Evolutionary conservation across 2,113 vertebrate genomes (phyloP).

Genomic region (Synodontis membranacea): DNA sequence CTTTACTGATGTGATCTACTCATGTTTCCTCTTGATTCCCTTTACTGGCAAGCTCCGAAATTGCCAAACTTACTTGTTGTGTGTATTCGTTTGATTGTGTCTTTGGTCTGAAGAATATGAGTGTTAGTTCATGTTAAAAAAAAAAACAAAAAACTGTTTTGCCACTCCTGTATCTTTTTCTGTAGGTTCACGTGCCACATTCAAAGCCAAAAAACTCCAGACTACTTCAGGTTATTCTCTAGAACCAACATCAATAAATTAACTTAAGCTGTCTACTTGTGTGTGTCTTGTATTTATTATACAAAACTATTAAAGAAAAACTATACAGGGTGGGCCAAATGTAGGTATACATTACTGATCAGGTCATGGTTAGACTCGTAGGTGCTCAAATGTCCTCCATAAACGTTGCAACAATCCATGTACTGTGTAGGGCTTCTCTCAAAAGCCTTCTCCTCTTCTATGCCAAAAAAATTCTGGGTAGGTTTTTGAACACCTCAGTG

Average conservation of each 20-base stretch:
- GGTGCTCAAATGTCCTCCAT: no score
- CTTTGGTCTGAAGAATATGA: slow-evolving; percentile 65
- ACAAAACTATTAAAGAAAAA: background rate
- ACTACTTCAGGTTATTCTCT: slow-evolving; percentile 67
- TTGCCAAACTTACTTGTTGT: slow-evolving; percentile 56
- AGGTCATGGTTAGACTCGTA: no score
- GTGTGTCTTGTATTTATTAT: slow-evolving; percentile 3
- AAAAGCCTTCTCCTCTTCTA: no score
- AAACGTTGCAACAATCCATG: no score
- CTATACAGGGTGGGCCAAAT: no score
- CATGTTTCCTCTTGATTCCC: slow-evolving; percentile 58
- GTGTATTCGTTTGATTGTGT: slow-evolving; percentile 65
- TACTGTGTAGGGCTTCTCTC: no score
- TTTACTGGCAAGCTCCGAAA: slow-evolving; percentile 58
- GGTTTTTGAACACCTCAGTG: background rate
- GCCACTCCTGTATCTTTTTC: slow-evolving; percentile 63
- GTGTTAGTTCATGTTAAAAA: slow-evolving; percentile 52
- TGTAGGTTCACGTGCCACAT: slow-evolving; percentile 55
- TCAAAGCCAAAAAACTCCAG: slow-evolving; percentile 67
- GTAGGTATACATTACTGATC: no score
- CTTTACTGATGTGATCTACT: slow-evolving; percentile 64
- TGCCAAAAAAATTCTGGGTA: no score
- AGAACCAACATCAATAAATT: slow-evolving; percentile 71
- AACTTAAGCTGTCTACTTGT: background rate
- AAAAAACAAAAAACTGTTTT: slow-evolving; percentile 43